These are phyloP conservation scores for Hedya salicella DNA, from an alignment of 2,888 invertebrate species.

Conservation along the genomic window DNA sequence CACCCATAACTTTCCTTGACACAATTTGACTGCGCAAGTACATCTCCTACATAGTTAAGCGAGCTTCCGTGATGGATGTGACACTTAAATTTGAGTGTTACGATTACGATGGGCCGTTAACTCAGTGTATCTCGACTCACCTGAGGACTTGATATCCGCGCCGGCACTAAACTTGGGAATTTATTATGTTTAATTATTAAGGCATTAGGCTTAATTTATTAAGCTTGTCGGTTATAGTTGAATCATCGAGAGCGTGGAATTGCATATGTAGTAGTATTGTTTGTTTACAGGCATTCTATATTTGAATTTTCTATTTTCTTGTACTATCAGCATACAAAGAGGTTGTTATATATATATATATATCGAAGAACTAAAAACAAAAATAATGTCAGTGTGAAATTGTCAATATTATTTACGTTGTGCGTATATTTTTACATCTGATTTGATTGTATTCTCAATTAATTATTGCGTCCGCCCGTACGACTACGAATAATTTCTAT, in stretches of 20 bases:
- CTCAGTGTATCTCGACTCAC: constrained; percentile 45
- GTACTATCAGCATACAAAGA: too few species aligned
- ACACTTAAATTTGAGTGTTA: constrained; percentile 51
- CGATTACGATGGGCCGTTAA: constrained; percentile 48
- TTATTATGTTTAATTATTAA: constrained; percentile 41
- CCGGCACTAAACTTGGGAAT: constrained; percentile 36
- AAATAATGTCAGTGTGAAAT: too few species aligned
- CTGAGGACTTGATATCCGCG: constrained; percentile 29
- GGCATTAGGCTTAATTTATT: constrained; percentile 30
- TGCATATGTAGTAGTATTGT: too few species aligned
- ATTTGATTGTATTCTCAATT: too few species aligned
- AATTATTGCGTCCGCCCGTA: too few species aligned
- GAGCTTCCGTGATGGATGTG: constrained; percentile 46
- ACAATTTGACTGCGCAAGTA: constrained; percentile 15
- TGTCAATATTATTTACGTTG: too few species aligned
- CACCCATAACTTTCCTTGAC: constrained; percentile 10
- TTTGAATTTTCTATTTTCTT: too few species aligned
- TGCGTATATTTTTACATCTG: too few species aligned
- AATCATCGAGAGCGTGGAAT: background rate
- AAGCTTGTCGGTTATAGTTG: background rate
- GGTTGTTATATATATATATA: too few species aligned
- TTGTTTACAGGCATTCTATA: too few species aligned
- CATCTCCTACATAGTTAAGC: constrained; percentile 32
- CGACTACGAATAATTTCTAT: too few species aligned
- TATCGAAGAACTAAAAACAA: too few species aligned